These are phyloP conservation scores for Chelon auratus DNA, from an alignment of 2,797 vertebrate genomes.

Conservation along the genomic window DNA sequence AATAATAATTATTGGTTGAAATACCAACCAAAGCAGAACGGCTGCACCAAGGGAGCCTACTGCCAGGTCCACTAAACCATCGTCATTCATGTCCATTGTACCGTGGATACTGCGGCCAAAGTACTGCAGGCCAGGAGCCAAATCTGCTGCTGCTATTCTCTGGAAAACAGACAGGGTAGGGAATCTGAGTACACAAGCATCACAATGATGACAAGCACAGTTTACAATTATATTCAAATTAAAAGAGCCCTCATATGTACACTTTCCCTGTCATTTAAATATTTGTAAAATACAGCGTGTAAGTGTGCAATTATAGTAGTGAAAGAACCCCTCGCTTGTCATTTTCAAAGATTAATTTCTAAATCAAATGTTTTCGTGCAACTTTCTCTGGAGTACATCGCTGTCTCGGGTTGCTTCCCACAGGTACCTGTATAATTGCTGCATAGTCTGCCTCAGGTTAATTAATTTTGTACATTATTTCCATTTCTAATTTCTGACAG, in stretches of 20 bases:
- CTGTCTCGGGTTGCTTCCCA: neutral
- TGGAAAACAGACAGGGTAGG: constrained; percentile 66
- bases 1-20: constrained; percentile 7
- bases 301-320: no score
- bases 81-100: constrained; percentile 93
- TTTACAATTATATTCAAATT: constrained; percentile 3
- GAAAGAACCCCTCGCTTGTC: no score
- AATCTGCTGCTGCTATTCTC: constrained; percentile 89
- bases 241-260: neutral
- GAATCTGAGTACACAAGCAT: neutral
- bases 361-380: no score
- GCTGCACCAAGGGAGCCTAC: constrained; percentile 94
- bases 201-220: neutral
- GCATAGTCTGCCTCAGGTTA: neutral
- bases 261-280: neutral
- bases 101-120: constrained; percentile 96
- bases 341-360: no score
- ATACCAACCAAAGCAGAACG: constrained; percentile 92
- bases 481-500: neutral
- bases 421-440: neutral
- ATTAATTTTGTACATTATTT: constrained; percentile 1
- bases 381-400: neutral
- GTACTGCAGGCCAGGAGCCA: constrained; percentile 89
- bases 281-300: neutral
- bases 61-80: constrained; percentile 92